These are phyloP conservation scores for Akabosia matsudoensis DNA, from an alignment of 1,140 invertebrate species.

Conservation along the genomic window DNA sequence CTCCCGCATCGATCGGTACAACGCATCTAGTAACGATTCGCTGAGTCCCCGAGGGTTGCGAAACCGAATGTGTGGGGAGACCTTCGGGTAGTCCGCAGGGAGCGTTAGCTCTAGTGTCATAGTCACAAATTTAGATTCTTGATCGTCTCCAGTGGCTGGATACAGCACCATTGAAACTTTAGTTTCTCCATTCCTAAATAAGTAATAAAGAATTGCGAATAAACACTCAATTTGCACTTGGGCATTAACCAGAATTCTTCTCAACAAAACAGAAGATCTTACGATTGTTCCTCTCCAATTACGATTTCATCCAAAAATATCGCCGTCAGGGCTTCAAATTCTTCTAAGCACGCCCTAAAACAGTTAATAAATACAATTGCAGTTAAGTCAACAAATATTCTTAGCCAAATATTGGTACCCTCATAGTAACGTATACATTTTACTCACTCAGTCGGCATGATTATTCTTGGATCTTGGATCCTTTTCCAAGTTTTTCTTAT, in stretches of 20 bases:
- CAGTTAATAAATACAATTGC: background rate
- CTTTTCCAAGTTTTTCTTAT: background rate
- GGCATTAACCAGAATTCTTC: background rate
- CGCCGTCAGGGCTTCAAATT: constrained; percentile 49
- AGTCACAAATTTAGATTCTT: constrained; percentile 54
- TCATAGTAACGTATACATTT: background rate
- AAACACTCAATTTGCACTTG: too few relatives aligned
- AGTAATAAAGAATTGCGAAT: constrained; percentile 13
- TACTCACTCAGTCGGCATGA: constrained; percentile 41
- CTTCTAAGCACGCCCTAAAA: constrained; percentile 43
- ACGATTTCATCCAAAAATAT: constrained; percentile 50
- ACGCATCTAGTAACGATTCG: constrained; percentile 27
- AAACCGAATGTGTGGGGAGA: constrained; percentile 31
- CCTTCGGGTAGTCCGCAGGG: constrained; percentile 45
- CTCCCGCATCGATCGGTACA: constrained; percentile 25
- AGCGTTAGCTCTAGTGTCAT: constrained; percentile 52
- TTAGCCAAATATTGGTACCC: background rate
- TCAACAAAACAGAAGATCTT: constrained; percentile 8
- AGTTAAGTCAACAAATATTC: background rate
- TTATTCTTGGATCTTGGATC: background rate
- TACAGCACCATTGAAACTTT: constrained; percentile 51
- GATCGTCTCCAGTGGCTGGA: constrained; percentile 54
- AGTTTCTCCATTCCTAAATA: constrained; percentile 45
- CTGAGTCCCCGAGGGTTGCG: constrained; percentile 42
- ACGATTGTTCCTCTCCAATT: constrained; percentile 36